Evolutionary conservation across 2,797 vertebrate species (phyloP).

Genomic region (Lemur catta): DNA sequence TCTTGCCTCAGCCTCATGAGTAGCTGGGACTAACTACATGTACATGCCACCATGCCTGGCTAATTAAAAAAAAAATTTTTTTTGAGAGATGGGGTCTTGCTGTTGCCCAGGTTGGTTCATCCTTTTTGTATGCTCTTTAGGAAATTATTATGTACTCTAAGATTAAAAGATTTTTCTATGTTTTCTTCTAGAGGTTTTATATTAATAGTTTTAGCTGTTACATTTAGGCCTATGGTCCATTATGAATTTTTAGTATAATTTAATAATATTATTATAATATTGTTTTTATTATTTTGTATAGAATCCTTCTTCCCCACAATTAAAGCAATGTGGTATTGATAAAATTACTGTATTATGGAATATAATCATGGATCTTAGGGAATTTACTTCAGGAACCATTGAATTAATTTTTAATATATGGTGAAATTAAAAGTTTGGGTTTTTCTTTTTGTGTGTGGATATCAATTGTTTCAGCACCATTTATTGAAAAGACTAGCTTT

Average conservation of each 20-base stretch:
- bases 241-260: slow-evolving; percentile 6
- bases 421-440: neutral
- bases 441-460: neutral
- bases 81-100: neutral
- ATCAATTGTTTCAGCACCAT: neutral
- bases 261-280: neutral
- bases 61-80: neutral
- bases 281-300: neutral
- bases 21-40: neutral
- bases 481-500: slow-evolving; percentile 40
- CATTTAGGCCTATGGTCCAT: neutral
- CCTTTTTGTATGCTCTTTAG: neutral
- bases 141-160: neutral
- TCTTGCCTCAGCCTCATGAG: neutral
- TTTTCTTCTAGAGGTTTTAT: slow-evolving; percentile 1
- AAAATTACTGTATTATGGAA: neutral
- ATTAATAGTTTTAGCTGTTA: neutral
- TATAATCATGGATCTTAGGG: neutral
- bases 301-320: neutral
- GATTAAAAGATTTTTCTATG: neutral
- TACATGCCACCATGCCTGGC: neutral
- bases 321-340: neutral
- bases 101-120: neutral
- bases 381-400: slow-evolving; percentile 5
- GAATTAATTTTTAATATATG: slow-evolving; percentile 42